phyloP scores from a whole-genome alignment of 2,113 vertebrate species.

The Gnathonemus echidnorhynchus region DNA sequence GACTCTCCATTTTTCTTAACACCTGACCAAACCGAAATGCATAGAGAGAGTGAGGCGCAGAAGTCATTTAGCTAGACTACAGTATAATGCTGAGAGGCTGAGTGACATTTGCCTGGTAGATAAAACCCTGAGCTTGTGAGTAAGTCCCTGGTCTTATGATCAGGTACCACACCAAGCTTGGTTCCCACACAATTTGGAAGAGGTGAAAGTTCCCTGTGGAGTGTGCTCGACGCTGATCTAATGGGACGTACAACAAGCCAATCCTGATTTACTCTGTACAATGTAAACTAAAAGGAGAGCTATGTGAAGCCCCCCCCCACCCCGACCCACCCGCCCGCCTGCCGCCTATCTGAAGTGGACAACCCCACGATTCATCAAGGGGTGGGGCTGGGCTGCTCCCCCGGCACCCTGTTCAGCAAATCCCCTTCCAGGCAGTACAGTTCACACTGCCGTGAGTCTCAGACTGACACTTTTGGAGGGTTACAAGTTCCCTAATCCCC shows the following conservation, averaged over 20 bases:
- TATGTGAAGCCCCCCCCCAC: background rate
- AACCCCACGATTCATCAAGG: constrained; percentile 9
- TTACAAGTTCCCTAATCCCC: constrained; percentile 64
- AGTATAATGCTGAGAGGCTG: background rate
- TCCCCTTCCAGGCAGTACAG: constrained; percentile 21
- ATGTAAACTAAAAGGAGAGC: constrained; percentile 9
- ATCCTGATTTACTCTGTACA: constrained; percentile 11
- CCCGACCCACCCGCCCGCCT: no score
- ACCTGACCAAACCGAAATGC: background rate
- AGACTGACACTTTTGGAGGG: constrained; percentile 78
- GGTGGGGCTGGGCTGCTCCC: constrained; percentile 19
- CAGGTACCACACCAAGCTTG: background rate
- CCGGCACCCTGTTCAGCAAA: constrained; percentile 35
- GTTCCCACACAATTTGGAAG: background rate
- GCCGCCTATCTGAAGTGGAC: background rate
- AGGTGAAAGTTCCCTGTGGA: background rate
- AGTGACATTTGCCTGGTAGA: background rate
- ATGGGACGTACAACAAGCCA: background rate
- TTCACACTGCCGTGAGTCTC: constrained; percentile 39
- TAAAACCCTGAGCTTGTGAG: background rate
- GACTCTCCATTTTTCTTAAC: background rate
- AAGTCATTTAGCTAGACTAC: background rate
- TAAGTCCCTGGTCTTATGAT: background rate
- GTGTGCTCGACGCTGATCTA: background rate
- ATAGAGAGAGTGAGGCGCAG: background rate